Evolutionary conservation across 2,797 vertebrate species (phyloP).

Genomic region (Macroramphosus scolopax): DNA sequence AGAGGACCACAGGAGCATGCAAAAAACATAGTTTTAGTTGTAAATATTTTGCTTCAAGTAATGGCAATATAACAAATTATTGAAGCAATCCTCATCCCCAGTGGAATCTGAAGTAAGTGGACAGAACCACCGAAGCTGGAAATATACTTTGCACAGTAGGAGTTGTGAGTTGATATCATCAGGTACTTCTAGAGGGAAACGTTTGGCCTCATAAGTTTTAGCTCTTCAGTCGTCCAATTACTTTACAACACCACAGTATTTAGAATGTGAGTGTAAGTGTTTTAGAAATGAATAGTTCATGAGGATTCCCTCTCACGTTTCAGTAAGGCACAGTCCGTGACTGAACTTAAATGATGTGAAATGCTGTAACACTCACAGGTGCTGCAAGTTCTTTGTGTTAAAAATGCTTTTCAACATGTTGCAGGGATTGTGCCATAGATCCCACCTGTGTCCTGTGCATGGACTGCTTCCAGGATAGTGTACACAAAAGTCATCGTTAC

Average conservation of each 20-base stretch:
- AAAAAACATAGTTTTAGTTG: too few species aligned
- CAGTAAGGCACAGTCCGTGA: slow-evolving; percentile 1
- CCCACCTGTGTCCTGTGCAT: slow-evolving; percentile 98
- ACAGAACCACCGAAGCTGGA: not conserved
- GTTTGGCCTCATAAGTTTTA: too few species aligned
- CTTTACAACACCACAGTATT: slow-evolving; percentile 17
- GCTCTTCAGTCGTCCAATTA: slow-evolving; percentile 15
- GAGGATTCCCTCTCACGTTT: too few species aligned
- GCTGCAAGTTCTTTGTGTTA: not conserved
- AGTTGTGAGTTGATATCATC: too few species aligned
- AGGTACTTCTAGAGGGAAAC: too few species aligned
- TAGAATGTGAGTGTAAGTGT: slow-evolving; percentile 40
- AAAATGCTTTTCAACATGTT: slow-evolving; percentile 48
- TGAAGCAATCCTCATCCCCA: not conserved
- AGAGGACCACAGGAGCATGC: not conserved
- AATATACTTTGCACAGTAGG: too few species aligned
- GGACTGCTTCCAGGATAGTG: slow-evolving; percentile 97
- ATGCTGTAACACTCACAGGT: not conserved
- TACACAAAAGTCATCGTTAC: slow-evolving; percentile 96
- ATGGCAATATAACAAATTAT: too few species aligned
- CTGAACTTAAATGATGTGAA: slow-evolving; percentile 14
- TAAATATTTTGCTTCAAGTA: too few species aligned
- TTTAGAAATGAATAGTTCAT: too few species aligned
- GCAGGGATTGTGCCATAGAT: slow-evolving; percentile 97
- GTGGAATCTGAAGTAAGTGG: not conserved